phyloP scores from a whole-genome alignment of 2,797 vertebrate genomes.

The Tangara arthus region DNA sequence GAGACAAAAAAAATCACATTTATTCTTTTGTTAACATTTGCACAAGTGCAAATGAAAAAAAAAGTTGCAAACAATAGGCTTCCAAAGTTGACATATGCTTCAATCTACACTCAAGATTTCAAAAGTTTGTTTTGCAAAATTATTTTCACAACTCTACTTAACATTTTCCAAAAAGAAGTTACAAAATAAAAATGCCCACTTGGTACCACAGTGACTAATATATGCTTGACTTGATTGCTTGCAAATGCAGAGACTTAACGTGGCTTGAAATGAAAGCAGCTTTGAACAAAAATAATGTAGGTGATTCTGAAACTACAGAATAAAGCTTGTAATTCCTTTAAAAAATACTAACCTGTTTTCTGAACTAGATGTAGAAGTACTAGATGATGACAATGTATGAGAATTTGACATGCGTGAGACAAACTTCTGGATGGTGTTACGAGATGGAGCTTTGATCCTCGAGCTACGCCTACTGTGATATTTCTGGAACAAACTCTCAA shows the following conservation, averaged over 20 bases:
- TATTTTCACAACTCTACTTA: neutral
- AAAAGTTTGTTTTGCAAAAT: neutral
- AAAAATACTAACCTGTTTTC: slow-evolving; percentile 86
- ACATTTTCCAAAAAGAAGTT: neutral
- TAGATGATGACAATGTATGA: slow-evolving; percentile 85
- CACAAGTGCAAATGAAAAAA: neutral
- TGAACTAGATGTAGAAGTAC: slow-evolving; percentile 85
- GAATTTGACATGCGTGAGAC: slow-evolving; percentile 91
- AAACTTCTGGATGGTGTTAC: slow-evolving; percentile 93
- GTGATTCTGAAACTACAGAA: slow-evolving; percentile 15
- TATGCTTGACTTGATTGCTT: neutral
- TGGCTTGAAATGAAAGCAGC: slow-evolving; percentile 38
- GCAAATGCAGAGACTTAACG: neutral
- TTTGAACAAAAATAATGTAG: slow-evolving; percentile 31
- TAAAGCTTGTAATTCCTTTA: slow-evolving; percentile 43
- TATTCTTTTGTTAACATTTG: neutral
- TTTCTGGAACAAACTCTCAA: slow-evolving; percentile 93
- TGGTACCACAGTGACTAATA: neutral
- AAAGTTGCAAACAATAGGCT: neutral
- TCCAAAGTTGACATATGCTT: neutral
- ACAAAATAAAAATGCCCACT: neutral
- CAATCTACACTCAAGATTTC: neutral
- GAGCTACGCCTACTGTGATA: slow-evolving; percentile 91
- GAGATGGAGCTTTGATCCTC: slow-evolving; percentile 90
- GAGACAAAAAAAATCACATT: neutral